A percentile compares a stretch with the other conserved stretches of the same genome.
phyloP scores from a whole-genome alignment of 1,140 invertebrate genomes.

The Heliconius eleuchia region DNA sequence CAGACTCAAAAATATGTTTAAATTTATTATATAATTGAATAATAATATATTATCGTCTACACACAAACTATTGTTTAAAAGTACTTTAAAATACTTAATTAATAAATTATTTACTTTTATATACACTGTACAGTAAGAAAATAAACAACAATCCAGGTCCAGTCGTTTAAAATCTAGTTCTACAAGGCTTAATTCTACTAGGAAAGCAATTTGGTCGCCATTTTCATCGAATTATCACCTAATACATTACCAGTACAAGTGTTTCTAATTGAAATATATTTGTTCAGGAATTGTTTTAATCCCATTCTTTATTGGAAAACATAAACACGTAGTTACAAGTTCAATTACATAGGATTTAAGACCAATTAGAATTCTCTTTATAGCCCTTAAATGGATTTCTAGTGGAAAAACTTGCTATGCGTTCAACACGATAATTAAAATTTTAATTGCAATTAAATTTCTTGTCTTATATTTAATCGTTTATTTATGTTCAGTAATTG shows the following conservation, averaged over 20 bases:
- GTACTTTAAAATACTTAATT: too few relatives aligned
- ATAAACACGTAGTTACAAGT: conserved; percentile 26
- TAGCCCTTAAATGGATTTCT: conserved; percentile 7
- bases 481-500: neutral
- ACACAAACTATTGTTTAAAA: too few relatives aligned
- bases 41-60: too few relatives aligned
- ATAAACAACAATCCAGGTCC: neutral
- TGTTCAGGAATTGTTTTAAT: conserved; percentile 19
- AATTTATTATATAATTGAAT: too few relatives aligned
- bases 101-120: neutral
- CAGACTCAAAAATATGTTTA: too few relatives aligned
- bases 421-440: neutral
- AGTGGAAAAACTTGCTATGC: conserved; percentile 7
- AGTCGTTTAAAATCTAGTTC: neutral
- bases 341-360: conserved; percentile 17
- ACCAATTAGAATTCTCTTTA: conserved; percentile 18
- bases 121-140: neutral
- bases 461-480: neutral
- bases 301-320: conserved; percentile 31
- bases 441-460: conserved; percentile 1
- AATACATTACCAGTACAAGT: conserved; percentile 29
- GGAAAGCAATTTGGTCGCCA: conserved; percentile 16
- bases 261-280: conserved; percentile 33
- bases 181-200: neutral
- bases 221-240: conserved; percentile 20